Conservation (phyloP, 30 jellyfish, hydroid and myxozoan genomes). For the Mastigias papua region DNA sequence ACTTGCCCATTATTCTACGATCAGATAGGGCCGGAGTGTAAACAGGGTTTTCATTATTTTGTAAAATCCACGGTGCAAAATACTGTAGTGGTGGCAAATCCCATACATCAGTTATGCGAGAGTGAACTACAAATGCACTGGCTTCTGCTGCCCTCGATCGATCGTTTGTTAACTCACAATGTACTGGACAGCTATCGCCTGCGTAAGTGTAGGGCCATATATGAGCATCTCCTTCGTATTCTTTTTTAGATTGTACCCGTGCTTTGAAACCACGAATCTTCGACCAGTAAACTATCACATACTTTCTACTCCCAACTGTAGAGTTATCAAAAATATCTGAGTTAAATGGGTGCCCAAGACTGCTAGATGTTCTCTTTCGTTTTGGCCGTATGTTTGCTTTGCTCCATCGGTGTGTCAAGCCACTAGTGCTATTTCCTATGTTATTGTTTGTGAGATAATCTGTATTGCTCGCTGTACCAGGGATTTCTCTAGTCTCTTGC, state of each 20-base stretch:
- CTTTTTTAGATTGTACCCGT: slow-evolving; percentile 85
- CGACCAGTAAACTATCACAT: slow-evolving; percentile 95
- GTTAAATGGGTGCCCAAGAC: slow-evolving; percentile 95
- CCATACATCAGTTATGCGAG: slow-evolving; percentile 97
- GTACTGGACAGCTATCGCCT: slow-evolving; percentile 97
- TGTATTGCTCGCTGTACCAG: background rate
- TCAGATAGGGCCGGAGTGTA: slow-evolving; percentile 97
- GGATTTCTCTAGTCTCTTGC: background rate
- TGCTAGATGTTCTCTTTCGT: slow-evolving; percentile 52
- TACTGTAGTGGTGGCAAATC: slow-evolving; percentile 93
- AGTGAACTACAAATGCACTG: slow-evolving; percentile 97
- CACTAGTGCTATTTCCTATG: background rate
- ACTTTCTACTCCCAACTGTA: slow-evolving; percentile 80
- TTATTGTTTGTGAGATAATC: background rate
- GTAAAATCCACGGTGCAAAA: slow-evolving; percentile 99
- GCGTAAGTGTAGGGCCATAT: slow-evolving; percentile 98
- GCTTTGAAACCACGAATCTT: slow-evolving; percentile 94
- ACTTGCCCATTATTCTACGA: slow-evolving; percentile 92
- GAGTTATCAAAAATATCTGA: slow-evolving; percentile 89
- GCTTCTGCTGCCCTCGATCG: slow-evolving; percentile 94
- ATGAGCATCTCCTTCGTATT: slow-evolving; percentile 87
- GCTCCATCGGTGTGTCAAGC: background rate
- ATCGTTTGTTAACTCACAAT: slow-evolving; percentile 91
- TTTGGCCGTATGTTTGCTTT: background rate
- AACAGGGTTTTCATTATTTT: slow-evolving; percentile 98